These are phyloP conservation scores for Nomada hirtipes DNA, from an alignment of 2,888 invertebrate species.

Conservation along the genomic window DNA sequence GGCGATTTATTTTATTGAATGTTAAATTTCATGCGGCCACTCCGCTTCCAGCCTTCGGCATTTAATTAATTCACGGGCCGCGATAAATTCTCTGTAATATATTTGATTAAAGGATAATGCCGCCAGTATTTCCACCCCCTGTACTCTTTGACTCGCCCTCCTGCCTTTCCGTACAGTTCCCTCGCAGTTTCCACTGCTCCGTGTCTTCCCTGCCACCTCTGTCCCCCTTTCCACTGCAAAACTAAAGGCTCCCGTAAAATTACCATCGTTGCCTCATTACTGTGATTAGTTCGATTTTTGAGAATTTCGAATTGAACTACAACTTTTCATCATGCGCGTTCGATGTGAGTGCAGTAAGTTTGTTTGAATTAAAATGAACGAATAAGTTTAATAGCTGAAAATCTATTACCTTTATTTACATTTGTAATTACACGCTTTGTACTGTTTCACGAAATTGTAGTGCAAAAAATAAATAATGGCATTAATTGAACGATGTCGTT, in stretches of 20 bases:
- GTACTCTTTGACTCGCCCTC: slow-evolving; percentile 66
- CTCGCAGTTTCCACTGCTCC: slow-evolving; percentile 55
- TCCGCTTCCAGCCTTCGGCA: slow-evolving; percentile 81
- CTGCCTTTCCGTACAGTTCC: slow-evolving; percentile 58
- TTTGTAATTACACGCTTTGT: too few species aligned
- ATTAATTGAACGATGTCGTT: too few species aligned
- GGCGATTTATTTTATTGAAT: slow-evolving; percentile 82
- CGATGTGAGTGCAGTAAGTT: too few species aligned
- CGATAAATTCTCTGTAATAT: slow-evolving; percentile 84
- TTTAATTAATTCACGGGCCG: slow-evolving; percentile 83
- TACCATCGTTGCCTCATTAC: slow-evolving; percentile 76
- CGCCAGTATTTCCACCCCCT: slow-evolving; percentile 77
- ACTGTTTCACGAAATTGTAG: too few species aligned
- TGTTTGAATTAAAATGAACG: too few species aligned
- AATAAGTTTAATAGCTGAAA: too few species aligned
- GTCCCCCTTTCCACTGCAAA: slow-evolving; percentile 30
- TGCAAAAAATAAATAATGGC: too few species aligned
- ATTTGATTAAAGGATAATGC: slow-evolving; percentile 84
- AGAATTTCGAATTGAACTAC: background rate
- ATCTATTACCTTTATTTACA: too few species aligned
- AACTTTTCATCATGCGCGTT: background rate
- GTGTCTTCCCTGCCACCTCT: slow-evolving; percentile 54
- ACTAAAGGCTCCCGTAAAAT: slow-evolving; percentile 69
- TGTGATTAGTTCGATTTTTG: slow-evolving; percentile 71
- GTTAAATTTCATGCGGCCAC: slow-evolving; percentile 81